Evolutionary conservation across 2,797 vertebrate species (phyloP).

Genomic region (Lutjanus campechanus): DNA sequence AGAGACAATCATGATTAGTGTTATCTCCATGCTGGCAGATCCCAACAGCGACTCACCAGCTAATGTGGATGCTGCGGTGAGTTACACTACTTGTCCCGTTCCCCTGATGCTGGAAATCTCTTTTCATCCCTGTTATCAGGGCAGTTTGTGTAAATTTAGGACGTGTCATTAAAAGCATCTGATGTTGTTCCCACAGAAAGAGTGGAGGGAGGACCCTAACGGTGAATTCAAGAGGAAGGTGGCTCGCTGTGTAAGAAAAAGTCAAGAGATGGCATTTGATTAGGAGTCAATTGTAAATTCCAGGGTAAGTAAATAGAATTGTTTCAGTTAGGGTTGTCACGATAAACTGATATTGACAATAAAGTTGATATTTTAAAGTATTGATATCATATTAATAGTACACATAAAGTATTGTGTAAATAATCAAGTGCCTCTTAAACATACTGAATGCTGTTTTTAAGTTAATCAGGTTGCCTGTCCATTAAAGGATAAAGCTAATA

Average conservation of each 20-base stretch:
- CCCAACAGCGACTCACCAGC: constrained; percentile 99
- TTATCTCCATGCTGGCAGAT: constrained; percentile 99
- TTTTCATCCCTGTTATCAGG: neutral
- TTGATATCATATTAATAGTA: too few relatives aligned
- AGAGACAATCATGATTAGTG: constrained; percentile 99
- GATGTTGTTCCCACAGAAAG: constrained; percentile 80
- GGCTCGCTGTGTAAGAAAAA: constrained; percentile 89
- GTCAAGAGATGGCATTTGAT: constrained; percentile 90
- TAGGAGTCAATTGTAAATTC: constrained; percentile 75
- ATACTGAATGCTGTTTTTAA: too few relatives aligned
- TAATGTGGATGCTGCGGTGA: constrained; percentile 98
- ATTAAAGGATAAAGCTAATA: too few relatives aligned
- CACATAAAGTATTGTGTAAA: too few relatives aligned
- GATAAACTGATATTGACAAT: too few relatives aligned
- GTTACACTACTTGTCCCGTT: constrained; percentile 51
- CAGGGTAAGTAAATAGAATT: constrained; percentile 74
- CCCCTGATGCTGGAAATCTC: neutral
- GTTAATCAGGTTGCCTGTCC: too few relatives aligned
- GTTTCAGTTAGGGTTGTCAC: neutral
- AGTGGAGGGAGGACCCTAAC: constrained; percentile 89
- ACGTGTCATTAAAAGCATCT: neutral
- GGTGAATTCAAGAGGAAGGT: constrained; percentile 90
- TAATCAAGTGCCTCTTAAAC: too few relatives aligned
- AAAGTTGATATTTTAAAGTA: too few relatives aligned
- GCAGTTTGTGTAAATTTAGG: neutral